Conservation (phyloP, 2,888 invertebrate species). For the Clunio marinus region DNA sequence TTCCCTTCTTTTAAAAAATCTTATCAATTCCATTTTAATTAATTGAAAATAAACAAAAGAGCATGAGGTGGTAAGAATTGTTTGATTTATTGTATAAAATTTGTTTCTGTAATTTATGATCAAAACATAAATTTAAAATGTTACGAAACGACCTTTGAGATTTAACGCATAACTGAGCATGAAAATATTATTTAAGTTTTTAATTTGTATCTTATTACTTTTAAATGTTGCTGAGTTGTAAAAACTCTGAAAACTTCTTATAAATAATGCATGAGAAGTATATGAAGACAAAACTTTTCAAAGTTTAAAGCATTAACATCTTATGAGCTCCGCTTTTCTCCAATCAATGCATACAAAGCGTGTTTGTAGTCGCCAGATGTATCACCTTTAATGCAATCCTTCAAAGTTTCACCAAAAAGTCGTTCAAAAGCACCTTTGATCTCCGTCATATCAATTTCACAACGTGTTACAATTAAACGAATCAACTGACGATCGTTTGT, state of each 20-base stretch:
- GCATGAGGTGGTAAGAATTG: no score
- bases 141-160: no score
- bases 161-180: not conserved
- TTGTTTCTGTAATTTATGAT: no score
- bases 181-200: not conserved
- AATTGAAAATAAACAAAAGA: no score
- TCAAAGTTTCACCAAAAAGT: constrained; percentile 70
- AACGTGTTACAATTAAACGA: constrained; percentile 76
- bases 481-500: constrained; percentile 84
- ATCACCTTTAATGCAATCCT: constrained; percentile 44
- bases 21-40: no score
- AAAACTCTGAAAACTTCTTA: no score
- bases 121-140: no score
- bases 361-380: constrained; percentile 79
- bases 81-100: no score
- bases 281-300: not conserved
- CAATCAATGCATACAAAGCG: constrained; percentile 68
- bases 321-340: constrained; percentile 46
- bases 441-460: constrained; percentile 80
- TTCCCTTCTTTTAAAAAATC: no score
- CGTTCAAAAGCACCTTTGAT: constrained; percentile 74
- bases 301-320: constrained; percentile 4
- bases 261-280: not conserved
- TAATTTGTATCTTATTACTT: constrained; percentile 7
- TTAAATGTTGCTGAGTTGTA: no score